Conservation (phyloP, 2,113 vertebrate species). For the Thunnus thynnus region DNA sequence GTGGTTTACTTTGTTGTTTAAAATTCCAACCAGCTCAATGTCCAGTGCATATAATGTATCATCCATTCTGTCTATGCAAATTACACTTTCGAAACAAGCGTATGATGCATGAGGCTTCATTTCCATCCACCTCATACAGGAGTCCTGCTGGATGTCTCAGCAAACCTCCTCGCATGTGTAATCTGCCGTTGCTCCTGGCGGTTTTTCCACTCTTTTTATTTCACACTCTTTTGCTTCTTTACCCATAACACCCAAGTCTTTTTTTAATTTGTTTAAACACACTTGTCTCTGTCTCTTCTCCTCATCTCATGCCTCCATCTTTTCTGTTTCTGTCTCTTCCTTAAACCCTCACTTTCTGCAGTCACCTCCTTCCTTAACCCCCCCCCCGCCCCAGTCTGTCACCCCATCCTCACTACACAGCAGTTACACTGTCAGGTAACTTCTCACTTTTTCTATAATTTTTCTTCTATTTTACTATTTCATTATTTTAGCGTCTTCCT, state of each 20-base stretch:
- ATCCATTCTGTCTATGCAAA: neutral
- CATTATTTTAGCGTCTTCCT: neutral
- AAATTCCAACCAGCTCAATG: neutral
- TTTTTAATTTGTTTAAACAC: constrained; percentile 20
- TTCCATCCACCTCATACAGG: neutral
- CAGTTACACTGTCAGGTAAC: neutral
- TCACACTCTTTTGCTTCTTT: constrained; percentile 17
- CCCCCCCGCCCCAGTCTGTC: neutral
- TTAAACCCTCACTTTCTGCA: neutral
- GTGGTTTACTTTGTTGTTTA: neutral
- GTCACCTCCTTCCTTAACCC: neutral
- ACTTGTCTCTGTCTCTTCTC: neutral
- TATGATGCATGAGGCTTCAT: constrained; percentile 15
- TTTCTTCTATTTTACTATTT: neutral
- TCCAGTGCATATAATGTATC: neutral
- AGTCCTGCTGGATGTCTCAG: neutral
- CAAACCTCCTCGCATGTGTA: neutral
- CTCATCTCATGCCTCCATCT: neutral
- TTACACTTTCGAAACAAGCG: neutral
- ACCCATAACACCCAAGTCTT: neutral
- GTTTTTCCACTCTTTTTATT: constrained; percentile 13
- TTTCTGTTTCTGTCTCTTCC: neutral
- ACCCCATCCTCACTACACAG: neutral
- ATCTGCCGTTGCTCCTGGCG: neutral
- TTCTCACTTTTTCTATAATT: neutral